phyloP scores from a whole-genome alignment of 2,113 vertebrate genomes.

The Spea bombifrons region DNA sequence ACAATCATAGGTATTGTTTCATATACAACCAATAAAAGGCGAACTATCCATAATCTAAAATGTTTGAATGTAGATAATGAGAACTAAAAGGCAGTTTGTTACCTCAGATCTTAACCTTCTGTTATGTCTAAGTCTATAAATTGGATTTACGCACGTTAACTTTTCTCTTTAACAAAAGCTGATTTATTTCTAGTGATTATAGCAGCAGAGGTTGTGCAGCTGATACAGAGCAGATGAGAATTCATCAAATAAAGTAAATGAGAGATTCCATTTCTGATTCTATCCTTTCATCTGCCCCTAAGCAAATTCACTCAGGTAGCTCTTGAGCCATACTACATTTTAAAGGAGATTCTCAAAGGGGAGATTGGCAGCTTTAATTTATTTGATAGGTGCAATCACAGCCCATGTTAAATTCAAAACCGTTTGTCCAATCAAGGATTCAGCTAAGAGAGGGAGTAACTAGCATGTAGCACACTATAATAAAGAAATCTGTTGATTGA shows the following conservation, averaged over 20 bases:
- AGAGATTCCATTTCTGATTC: constrained; percentile 56
- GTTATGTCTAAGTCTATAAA: not conserved
- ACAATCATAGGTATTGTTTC: no score
- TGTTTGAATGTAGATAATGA: no score
- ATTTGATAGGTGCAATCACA: constrained; percentile 97
- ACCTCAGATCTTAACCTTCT: not conserved
- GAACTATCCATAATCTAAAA: no score
- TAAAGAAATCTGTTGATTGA: constrained; percentile 99
- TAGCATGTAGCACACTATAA: constrained; percentile 84
- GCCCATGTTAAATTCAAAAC: constrained; percentile 91
- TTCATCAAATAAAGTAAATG: constrained; percentile 41
- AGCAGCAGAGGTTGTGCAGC: constrained; percentile 1
- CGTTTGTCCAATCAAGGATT: constrained; percentile 84
- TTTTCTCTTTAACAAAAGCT: not conserved
- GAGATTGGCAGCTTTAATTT: constrained; percentile 97
- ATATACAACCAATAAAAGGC: no score
- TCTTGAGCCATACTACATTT: constrained; percentile 66
- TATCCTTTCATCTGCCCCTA: constrained; percentile 62
- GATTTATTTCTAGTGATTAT: constrained; percentile 16
- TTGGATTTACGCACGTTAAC: not conserved
- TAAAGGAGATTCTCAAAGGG: constrained; percentile 84
- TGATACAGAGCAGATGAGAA: not conserved
- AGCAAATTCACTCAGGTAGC: constrained; percentile 62
- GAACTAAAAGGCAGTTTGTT: no score
- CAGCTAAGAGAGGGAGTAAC: constrained; percentile 78